Conservation (phyloP, 2,888 invertebrate species). For the Ptychoptera albimana region DNA sequence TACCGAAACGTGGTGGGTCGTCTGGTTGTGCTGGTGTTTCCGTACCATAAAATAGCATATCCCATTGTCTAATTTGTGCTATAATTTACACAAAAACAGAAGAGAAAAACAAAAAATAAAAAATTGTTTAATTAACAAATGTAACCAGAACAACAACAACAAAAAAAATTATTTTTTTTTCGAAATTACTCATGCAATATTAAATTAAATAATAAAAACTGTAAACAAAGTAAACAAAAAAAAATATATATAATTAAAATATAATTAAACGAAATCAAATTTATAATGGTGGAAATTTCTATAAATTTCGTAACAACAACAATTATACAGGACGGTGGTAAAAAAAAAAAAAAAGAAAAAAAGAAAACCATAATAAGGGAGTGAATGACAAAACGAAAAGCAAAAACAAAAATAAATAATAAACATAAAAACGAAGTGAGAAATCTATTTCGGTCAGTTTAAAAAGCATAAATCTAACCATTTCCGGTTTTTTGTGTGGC, state of each 20-base stretch:
- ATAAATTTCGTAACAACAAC: too few relatives aligned
- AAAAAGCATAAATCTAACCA: background rate
- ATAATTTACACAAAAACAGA: slow-evolving; percentile 9
- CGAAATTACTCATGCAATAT: too few relatives aligned
- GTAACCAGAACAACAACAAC: too few relatives aligned
- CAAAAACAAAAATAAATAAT: slow-evolving; percentile 3
- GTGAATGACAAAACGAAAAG: background rate
- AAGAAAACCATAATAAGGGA: slow-evolving; percentile 19
- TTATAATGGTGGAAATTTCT: too few relatives aligned
- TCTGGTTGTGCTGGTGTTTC: slow-evolving; percentile 42
- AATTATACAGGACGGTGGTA: too few relatives aligned
- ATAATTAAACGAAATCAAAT: too few relatives aligned
- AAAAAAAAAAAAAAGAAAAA: too few relatives aligned
- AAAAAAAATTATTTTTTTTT: too few relatives aligned
- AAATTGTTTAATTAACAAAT: too few relatives aligned
- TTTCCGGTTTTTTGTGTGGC: background rate
- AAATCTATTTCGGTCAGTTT: background rate
- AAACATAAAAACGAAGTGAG: background rate
- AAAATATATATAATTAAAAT: too few relatives aligned
- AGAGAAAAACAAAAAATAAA: slow-evolving; percentile 4
- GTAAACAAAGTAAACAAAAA: too few relatives aligned
- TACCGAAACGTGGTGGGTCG: slow-evolving; percentile 20
- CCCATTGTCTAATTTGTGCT: slow-evolving; percentile 59
- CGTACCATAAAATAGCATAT: slow-evolving; percentile 69
- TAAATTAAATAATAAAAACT: too few relatives aligned